Conservation (phyloP, 2,113 vertebrate species). For the Apodemus sylvaticus region DNA sequence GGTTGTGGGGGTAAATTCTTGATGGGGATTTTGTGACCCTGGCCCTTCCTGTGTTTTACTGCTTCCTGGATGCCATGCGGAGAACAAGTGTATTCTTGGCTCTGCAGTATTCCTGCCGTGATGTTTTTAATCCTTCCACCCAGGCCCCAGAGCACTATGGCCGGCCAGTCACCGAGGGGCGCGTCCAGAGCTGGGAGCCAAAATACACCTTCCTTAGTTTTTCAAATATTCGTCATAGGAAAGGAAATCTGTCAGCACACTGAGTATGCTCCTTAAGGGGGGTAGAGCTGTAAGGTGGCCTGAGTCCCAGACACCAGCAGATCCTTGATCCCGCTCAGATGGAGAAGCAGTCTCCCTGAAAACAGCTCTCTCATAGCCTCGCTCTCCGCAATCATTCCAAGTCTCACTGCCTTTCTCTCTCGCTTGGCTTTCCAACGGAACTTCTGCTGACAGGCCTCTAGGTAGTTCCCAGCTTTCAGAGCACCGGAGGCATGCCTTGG, state of each 20-base stretch:
- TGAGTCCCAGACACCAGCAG: background rate
- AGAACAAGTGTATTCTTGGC: too few species aligned
- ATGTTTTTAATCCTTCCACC: background rate
- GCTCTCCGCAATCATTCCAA: background rate
- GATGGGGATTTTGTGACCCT: too few species aligned
- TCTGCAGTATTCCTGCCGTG: fast-evolving
- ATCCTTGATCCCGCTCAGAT: fast-evolving
- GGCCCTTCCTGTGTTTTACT: too few species aligned
- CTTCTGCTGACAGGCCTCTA: background rate
- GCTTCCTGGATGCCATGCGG: background rate
- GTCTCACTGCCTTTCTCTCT: background rate
- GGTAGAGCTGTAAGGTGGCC: background rate
- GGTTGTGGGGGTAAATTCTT: too few species aligned
- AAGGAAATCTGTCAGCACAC: too few species aligned
- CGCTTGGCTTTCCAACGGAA: background rate
- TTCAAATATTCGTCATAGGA: background rate
- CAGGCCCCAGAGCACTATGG: background rate
- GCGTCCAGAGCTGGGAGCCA: background rate
- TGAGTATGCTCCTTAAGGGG: background rate
- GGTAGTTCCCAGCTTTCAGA: background rate
- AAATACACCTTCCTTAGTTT: background rate
- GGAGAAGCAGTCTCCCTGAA: background rate
- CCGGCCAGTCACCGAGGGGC: too few species aligned
- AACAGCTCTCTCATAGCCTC: background rate
- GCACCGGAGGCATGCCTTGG: background rate